Base-by-base conservation (phyloP, 2,888 invertebrate species). In the Drosophila neotestacea region DNA sequence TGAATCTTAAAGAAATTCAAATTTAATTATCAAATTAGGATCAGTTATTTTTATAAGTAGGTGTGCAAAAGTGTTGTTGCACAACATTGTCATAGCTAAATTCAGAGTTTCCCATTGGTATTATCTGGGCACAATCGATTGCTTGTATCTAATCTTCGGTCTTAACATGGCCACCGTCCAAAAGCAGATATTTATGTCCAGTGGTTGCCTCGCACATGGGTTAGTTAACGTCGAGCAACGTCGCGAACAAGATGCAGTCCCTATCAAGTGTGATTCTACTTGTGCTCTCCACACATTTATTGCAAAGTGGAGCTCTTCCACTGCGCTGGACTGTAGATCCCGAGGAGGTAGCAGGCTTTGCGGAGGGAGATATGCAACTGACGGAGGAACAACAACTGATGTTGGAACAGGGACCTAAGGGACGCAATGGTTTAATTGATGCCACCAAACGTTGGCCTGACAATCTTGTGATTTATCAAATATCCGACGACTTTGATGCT, bases 321-420 rank as follows among this genome's bases (percentile, higher is more conserved):
- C 0, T 79, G 4, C 28, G 55, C 1, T 0, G 11, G 11, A 6
- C 22, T n/a, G 11, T 47, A 3, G 96, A 96, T 89, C 95, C 96
- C 0, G 97, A 97, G 90, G 96, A 96, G 88, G 91, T 95, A 72
- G 95, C 96, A 0, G 95, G 94, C 13, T 96, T 95, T 81, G 94
- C 94, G 0, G 95, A 97, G 90, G 96, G 96, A 2, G 97, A 97
- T 84, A 96, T 97, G 81, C 90, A 96, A 39, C 94, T 96, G 72
- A 95, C 95, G 0, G 73, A 80, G 4, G 60, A 42, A 4, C 92
- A 92, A 42, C 36, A 69, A 4, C 4, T 6, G 5, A 1, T 30
- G 0, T 36, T 91, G 16, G 42, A 36, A 32, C 58, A 58, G 9
- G 70, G 65, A 9, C 50, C 70, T 5, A 62, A 70, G 52, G 80